These are phyloP conservation scores for Leucania comma DNA, from an alignment of 2,888 invertebrate species.

Conservation along the genomic window DNA sequence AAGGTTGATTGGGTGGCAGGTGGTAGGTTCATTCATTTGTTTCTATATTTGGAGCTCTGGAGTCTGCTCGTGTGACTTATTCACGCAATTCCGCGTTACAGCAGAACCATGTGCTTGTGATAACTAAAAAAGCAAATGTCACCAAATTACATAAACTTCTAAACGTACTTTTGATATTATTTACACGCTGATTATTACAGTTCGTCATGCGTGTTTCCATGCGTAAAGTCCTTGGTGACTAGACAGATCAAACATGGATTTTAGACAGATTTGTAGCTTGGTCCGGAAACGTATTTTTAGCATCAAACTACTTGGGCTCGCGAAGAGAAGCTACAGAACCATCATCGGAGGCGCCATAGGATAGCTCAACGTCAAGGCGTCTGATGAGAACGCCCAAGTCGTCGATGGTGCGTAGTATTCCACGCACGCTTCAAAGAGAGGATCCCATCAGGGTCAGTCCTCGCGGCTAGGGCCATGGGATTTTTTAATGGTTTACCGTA, in stretches of 20 bases:
- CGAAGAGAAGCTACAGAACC: no score
- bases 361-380: no score
- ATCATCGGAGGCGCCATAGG: no score
- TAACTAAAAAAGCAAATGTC: constrained; percentile 32
- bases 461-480: no score
- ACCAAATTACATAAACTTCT: constrained; percentile 32
- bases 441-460: no score
- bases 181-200: constrained; percentile 33
- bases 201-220: constrained; percentile 34
- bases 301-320: background rate
- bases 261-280: constrained; percentile 2
- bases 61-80: background rate
- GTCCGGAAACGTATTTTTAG: background rate
- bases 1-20: background rate
- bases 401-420: no score
- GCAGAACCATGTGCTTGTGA: constrained; percentile 8
- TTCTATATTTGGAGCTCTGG: background rate
- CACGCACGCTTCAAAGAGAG: no score
- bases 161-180: constrained; percentile 22
- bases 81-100: background rate
- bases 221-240: constrained; percentile 26
- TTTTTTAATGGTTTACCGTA: no score
- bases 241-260: constrained; percentile 32
- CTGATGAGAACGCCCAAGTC: no score
- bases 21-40: background rate